phyloP scores from a whole-genome alignment of 2,113 vertebrate species.

The Rhinichthys klamathensis region DNA sequence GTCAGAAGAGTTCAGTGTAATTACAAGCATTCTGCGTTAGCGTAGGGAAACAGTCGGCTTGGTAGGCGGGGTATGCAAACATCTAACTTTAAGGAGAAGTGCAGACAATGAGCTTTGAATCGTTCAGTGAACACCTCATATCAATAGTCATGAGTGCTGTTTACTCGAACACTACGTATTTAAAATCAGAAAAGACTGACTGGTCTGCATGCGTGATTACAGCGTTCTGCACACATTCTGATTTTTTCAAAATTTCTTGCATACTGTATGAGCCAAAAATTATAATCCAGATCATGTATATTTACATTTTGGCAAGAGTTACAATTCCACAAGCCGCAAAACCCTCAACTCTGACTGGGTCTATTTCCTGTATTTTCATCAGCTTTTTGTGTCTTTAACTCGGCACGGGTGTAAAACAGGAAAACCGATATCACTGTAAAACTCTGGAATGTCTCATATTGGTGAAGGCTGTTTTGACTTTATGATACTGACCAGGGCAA shows the following conservation, averaged over 20 bases:
- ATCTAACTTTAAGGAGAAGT: constrained; percentile 1
- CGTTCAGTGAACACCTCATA: constrained; percentile 36
- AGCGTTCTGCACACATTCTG: constrained; percentile 26
- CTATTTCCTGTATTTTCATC: constrained; percentile 55
- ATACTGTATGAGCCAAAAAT: constrained; percentile 49
- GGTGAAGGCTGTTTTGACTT: constrained; percentile 58
- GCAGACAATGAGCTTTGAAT: constrained; percentile 28
- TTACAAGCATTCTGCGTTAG: constrained; percentile 15
- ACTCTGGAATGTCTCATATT: constrained; percentile 70
- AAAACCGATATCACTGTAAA: constrained; percentile 65
- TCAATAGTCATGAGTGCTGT: constrained; percentile 7
- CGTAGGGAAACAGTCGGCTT: neutral
- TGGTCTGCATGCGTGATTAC: constrained; percentile 37
- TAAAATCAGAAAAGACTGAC: constrained; percentile 37
- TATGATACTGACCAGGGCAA: constrained; percentile 70
- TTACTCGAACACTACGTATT: constrained; percentile 26
- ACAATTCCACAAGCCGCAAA: constrained; percentile 51
- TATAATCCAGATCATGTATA: constrained; percentile 52
- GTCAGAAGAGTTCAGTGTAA: constrained; percentile 17
- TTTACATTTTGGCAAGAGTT: constrained; percentile 54
- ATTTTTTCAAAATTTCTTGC: constrained; percentile 64
- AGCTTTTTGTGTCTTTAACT: constrained; percentile 60
- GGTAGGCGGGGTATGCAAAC: constrained; percentile 9
- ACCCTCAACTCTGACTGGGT: constrained; percentile 40
- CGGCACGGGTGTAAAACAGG: constrained; percentile 67